Conservation (phyloP, 2,797 vertebrate species). For the Strix occidentalis region DNA sequence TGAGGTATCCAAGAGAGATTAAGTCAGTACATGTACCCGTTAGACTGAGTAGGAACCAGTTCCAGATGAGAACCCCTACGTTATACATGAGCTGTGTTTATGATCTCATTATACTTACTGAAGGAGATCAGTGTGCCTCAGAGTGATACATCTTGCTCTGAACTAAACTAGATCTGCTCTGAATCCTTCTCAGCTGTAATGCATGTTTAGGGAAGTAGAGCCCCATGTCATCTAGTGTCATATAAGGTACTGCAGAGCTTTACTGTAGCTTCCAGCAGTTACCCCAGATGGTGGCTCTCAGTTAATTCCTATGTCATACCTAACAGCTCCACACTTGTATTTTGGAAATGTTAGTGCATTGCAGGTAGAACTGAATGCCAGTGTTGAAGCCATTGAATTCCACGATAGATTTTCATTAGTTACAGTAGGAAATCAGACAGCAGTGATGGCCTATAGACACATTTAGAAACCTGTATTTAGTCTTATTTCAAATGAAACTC, state of each 20-base stretch:
- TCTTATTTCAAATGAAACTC: neutral
- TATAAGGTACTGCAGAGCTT: neutral
- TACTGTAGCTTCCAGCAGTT: neutral
- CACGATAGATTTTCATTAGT: neutral
- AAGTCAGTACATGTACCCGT: neutral
- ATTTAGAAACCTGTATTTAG: neutral
- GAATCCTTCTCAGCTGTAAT: neutral
- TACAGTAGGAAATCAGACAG: neutral
- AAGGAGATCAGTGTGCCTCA: neutral
- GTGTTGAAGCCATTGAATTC: neutral
- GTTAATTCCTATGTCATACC: neutral
- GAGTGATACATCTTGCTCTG: neutral
- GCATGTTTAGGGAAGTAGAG: neutral
- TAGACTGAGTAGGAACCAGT: neutral
- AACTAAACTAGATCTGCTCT: neutral
- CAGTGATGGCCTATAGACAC: neutral
- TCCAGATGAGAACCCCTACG: neutral
- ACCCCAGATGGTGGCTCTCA: neutral
- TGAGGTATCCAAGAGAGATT: neutral
- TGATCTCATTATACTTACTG: neutral
- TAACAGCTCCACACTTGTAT: rapidly evolving
- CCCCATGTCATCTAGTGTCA: no score
- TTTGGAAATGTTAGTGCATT: neutral
- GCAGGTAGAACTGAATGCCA: neutral
- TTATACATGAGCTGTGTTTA: neutral